Percentiles rank a stretch among this genome's conserved stretches.
phyloP scores from a whole-genome alignment of 2,113 vertebrate genomes.

The Cnemophilus loriae region DNA sequence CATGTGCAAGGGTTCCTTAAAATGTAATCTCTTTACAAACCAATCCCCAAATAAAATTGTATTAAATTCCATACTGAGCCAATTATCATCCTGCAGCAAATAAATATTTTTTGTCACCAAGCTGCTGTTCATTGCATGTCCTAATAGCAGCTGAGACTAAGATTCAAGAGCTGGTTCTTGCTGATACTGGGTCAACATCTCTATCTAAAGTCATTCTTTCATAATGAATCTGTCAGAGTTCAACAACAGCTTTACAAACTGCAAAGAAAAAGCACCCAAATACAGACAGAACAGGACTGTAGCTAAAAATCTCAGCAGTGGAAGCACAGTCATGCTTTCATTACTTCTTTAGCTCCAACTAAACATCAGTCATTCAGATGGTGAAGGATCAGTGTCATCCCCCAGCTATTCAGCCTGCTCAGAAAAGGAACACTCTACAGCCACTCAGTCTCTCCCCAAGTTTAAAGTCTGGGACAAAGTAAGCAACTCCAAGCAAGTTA shows the following conservation, averaged over 20 bases:
- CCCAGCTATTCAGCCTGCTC: background rate
- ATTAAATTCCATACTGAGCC: background rate
- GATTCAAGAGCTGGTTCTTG: background rate
- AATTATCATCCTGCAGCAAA: background rate
- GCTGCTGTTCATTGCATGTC: background rate
- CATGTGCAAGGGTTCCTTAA: background rate
- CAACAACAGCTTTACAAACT: background rate
- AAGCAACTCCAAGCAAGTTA: background rate
- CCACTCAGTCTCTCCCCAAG: background rate
- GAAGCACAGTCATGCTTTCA: background rate
- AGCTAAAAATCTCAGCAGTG: background rate
- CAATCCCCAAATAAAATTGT: slow-evolving; percentile 24
- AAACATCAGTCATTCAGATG: background rate
- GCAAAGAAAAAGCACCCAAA: background rate
- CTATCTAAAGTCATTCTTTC: background rate
- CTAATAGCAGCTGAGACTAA: background rate
- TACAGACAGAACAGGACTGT: background rate
- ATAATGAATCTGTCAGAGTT: background rate
- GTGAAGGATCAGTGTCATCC: background rate
- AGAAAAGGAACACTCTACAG: background rate
- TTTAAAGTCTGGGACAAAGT: background rate
- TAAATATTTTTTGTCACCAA: background rate
- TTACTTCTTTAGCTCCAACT: background rate
- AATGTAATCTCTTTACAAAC: slow-evolving; percentile 23
- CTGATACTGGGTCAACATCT: background rate